Evolutionary conservation across 1,140 invertebrate genomes (phyloP), one percentile per base, ranked within the genome.

Genomic region (Diachasmimorpha longicaudata): DNA sequence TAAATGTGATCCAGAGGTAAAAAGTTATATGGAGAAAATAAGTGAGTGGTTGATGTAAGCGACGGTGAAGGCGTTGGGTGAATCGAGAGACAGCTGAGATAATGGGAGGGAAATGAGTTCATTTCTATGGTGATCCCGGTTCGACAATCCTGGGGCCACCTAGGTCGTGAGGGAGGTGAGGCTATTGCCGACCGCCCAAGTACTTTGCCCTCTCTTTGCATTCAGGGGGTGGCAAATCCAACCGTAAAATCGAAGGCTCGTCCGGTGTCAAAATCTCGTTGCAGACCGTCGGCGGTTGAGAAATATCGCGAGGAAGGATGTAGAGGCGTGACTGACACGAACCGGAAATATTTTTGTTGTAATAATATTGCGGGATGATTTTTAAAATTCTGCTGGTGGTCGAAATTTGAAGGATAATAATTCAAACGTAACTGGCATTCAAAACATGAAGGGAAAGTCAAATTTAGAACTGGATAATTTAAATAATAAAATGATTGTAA

Each of bases 21-120:
- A 36, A 37, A 68, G n/a, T 68, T 73, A 14, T 55, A 66, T 58
- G 14, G 39, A 48, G 44, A 48, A 23, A 4, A 68, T 16, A 74
- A 66, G 19, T 46, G 9, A 16, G 58, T 25, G 48, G n/a, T 25
- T 25, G n/a, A 63, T 63, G 37, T 14, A 44, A 70, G 23, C 14
- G 39, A n/a, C 11, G 31, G 63, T 39, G 72, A 68, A 58, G 63
- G 63, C 1, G 10, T 37, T 23, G 36, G 36, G 67, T 19, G 14
- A 46, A 19, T 46, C 5, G 42, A 31, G 55, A 55, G 44, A 72
- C 73, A 77, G 79, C 77, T 79, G 81, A 87, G 86, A 89, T 87
- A 88, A 88, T 88, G 85, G 86, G 84, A 87, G 87, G 86, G 85
- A 89, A 89, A 88, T 89, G 86, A 89, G 88, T 88, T 88, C 87